phyloP scores from a whole-genome alignment of 92 coral and sea anemone species.

The Epizoanthus rinbou region DNA sequence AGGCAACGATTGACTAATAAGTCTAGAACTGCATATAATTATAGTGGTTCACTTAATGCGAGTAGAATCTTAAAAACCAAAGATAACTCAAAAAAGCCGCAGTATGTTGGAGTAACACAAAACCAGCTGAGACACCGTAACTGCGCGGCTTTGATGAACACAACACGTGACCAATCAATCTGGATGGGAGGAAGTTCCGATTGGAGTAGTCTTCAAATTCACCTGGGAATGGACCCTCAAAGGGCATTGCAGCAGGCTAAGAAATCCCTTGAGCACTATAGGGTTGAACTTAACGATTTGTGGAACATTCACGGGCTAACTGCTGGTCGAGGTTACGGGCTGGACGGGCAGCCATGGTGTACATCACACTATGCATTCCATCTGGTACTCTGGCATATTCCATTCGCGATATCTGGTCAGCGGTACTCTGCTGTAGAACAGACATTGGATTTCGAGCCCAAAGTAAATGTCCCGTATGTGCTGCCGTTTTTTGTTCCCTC shows the following conservation, averaged over 20 bases:
- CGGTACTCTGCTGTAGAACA: conserved; percentile 73
- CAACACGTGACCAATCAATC: conserved; percentile 54
- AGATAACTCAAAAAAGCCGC: not conserved
- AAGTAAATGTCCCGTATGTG: conserved; percentile 68
- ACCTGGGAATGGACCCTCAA: conserved; percentile 70
- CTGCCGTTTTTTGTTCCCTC: conserved; percentile 80
- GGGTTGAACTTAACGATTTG: conserved; percentile 70
- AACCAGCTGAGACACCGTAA: conserved; percentile 49
- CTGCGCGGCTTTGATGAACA: conserved; percentile 48
- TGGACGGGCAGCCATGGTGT: conserved; percentile 93
- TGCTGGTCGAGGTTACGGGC: conserved; percentile 82
- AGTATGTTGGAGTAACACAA: conserved; percentile 44
- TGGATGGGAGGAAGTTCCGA: conserved; percentile 92
- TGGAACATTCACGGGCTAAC: conserved; percentile 93
- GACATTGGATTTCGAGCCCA: conserved; percentile 66
- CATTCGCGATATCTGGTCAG: conserved; percentile 87
- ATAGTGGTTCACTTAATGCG: not conserved
- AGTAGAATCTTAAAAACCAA: not conserved
- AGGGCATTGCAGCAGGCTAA: conserved; percentile 66
- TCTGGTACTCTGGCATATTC: conserved; percentile 88
- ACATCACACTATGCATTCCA: conserved; percentile 89
- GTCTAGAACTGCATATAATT: not conserved
- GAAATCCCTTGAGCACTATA: conserved; percentile 79
- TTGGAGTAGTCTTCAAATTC: conserved; percentile 75
- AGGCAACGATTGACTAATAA: not conserved